A percentile compares a stretch with the other conserved stretches of the same genome.
These are phyloP conservation scores for Merodon equestris DNA, from an alignment of 2,888 invertebrate genomes.

Conservation along the genomic window DNA sequence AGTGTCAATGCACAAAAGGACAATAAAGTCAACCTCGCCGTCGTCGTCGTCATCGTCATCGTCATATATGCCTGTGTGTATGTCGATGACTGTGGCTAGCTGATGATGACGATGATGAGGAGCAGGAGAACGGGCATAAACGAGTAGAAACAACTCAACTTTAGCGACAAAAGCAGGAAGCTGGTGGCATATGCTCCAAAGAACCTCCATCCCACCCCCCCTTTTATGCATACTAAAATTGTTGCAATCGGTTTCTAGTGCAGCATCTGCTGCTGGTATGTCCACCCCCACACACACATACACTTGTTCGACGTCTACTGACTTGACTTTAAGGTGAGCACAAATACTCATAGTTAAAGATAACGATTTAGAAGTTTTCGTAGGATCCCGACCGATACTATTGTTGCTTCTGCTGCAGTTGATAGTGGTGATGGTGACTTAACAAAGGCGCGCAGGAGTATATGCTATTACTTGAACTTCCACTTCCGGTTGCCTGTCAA, in stretches of 20 bases:
- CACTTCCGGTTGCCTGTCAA: slow-evolving; percentile 64
- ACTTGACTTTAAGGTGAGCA: background rate
- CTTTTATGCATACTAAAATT: slow-evolving; percentile 61
- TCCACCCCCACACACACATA: no score
- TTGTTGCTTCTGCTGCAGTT: slow-evolving; percentile 10
- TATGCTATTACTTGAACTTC: slow-evolving; percentile 58
- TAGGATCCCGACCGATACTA: no score
- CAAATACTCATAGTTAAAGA: slow-evolving; percentile 32
- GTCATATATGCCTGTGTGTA: no score
- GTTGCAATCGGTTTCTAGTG: slow-evolving; percentile 62
- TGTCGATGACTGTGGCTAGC: no score
- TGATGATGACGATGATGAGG: slow-evolving; percentile 23
- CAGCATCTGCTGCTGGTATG: no score
- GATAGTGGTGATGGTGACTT: background rate
- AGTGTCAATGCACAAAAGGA: slow-evolving; percentile 64
- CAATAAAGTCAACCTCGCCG: slow-evolving; percentile 30
- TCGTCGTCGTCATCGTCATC: slow-evolving; percentile 2
- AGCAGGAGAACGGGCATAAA: slow-evolving; percentile 23
- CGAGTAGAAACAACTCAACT: slow-evolving; percentile 60
- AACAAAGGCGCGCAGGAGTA: slow-evolving; percentile 43
- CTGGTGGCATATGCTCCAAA: slow-evolving; percentile 61
- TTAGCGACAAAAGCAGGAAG: slow-evolving; percentile 63
- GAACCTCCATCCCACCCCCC: slow-evolving; percentile 38
- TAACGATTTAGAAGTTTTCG: slow-evolving; percentile 7
- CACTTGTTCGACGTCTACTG: no score